Conservation (phyloP, 2,888 invertebrate genomes). For the Drosophila formosana region DNA sequence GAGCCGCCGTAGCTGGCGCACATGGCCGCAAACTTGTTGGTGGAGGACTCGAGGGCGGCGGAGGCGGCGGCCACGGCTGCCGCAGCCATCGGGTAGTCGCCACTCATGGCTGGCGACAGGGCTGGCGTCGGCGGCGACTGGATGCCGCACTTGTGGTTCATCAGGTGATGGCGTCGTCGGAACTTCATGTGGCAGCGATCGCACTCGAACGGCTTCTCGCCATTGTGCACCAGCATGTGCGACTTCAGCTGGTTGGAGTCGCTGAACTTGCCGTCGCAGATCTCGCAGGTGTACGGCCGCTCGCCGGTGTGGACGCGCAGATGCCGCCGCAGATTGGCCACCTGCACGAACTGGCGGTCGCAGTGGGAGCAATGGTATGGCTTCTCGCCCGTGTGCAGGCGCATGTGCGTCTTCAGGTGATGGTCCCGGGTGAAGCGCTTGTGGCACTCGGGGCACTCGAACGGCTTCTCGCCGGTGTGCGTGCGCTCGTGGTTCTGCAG, state of each 20-base stretch:
- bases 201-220: constrained; percentile 95
- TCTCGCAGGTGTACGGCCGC: constrained; percentile 94
- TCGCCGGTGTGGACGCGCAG: constrained; percentile 96
- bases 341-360: constrained; percentile 96
- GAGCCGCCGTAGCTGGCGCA: constrained; percentile 83
- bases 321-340: constrained; percentile 95
- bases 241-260: constrained; percentile 97
- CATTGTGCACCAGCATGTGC: constrained; percentile 94
- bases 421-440: constrained; percentile 97
- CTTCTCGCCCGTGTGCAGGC: constrained; percentile 96
- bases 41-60: constrained; percentile 64
- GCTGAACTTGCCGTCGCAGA: constrained; percentile 94
- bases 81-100: constrained; percentile 74
- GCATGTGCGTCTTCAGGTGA: constrained; percentile 96
- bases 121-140: constrained; percentile 84
- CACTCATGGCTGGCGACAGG: constrained; percentile 82
- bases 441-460: constrained; percentile 95
- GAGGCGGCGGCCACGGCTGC: constrained; percentile 60
- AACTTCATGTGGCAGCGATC: constrained; percentile 92
- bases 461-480: constrained; percentile 97
- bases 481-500: constrained; percentile 97
- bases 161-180: constrained; percentile 93
- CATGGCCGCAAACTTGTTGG: constrained; percentile 82
- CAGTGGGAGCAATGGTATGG: constrained; percentile 97
- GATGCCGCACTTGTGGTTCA: constrained; percentile 92